These are phyloP conservation scores for Gobionotothen gibberifrons DNA, from an alignment of 2,797 vertebrate genomes.

Conservation along the genomic window DNA sequence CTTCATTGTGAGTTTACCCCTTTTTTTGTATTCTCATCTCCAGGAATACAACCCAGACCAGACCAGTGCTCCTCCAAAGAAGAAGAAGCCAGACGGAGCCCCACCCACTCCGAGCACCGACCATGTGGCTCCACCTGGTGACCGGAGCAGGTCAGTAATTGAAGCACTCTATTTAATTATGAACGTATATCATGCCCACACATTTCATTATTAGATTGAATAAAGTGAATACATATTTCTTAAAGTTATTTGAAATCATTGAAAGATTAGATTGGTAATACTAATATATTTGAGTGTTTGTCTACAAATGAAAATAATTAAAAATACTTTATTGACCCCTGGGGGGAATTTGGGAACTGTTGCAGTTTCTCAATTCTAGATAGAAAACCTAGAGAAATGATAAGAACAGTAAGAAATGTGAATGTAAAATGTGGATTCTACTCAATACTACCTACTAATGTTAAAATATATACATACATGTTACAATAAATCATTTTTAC, in stretches of 20 bases:
- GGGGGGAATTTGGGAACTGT: too few species aligned
- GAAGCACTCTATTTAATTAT: not conserved
- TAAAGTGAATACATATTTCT: not conserved
- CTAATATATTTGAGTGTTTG: not conserved
- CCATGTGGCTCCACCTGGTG: slow-evolving; percentile 89
- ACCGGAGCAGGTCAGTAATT: slow-evolving; percentile 91
- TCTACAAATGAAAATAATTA: not conserved
- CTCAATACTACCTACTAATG: too few species aligned
- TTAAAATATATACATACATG: too few species aligned
- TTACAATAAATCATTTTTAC: too few species aligned
- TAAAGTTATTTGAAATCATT: not conserved
- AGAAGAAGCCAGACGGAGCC: slow-evolving; percentile 93
- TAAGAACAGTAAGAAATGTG: too few species aligned
- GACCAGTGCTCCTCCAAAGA: slow-evolving; percentile 89
- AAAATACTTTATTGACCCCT: too few species aligned
- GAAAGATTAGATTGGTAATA: not conserved
- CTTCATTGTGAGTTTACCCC: not conserved
- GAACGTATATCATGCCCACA: not conserved
- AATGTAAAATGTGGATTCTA: too few species aligned
- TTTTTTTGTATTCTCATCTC: not conserved
- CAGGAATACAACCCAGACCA: slow-evolving; percentile 97
- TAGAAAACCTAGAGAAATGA: too few species aligned
- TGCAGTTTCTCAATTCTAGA: too few species aligned
- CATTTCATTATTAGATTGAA: not conserved
- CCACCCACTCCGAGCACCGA: slow-evolving; percentile 89